Evolutionary conservation across 92 coral and sea anemone species (phyloP).

Genomic region (Parazoanthus darwini): DNA sequence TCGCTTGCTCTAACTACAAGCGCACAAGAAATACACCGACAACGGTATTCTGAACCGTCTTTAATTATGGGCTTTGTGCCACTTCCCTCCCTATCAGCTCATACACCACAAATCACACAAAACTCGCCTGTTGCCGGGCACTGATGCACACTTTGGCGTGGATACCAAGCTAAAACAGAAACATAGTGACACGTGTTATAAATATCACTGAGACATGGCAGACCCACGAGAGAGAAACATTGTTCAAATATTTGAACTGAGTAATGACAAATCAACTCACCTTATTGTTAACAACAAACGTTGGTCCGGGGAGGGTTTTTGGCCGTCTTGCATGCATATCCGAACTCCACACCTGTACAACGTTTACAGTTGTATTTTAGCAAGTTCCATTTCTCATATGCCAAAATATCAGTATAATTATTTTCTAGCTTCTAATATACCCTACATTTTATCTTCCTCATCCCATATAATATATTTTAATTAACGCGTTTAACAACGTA

Average conservation of each 20-base stretch:
- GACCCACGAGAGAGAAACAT: background rate
- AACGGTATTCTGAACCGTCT: too few relatives aligned
- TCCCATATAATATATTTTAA: too few relatives aligned
- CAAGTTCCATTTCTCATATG: background rate
- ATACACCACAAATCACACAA: background rate
- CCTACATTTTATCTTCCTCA: too few relatives aligned
- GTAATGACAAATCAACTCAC: background rate
- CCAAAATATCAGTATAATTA: too few relatives aligned
- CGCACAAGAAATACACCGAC: too few relatives aligned
- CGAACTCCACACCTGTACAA: conserved; percentile 7
- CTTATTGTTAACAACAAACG: conserved; percentile 25
- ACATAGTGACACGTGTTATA: background rate
- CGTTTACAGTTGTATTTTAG: too few relatives aligned
- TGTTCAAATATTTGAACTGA: background rate
- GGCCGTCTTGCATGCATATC: background rate
- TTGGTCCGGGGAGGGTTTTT: conserved; percentile 3
- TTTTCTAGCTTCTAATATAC: too few relatives aligned
- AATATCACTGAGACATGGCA: background rate
- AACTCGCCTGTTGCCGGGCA: conserved; percentile 73
- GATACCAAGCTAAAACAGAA: conserved; percentile 77
- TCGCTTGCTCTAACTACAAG: too few relatives aligned
- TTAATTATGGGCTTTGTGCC: too few relatives aligned
- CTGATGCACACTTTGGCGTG: conserved; percentile 85
- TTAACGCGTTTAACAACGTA: too few relatives aligned
- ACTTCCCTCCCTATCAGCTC: too few relatives aligned